Evolutionary conservation across 2,888 invertebrate species (phyloP).

Genomic region (Hoplodrina blanda): DNA sequence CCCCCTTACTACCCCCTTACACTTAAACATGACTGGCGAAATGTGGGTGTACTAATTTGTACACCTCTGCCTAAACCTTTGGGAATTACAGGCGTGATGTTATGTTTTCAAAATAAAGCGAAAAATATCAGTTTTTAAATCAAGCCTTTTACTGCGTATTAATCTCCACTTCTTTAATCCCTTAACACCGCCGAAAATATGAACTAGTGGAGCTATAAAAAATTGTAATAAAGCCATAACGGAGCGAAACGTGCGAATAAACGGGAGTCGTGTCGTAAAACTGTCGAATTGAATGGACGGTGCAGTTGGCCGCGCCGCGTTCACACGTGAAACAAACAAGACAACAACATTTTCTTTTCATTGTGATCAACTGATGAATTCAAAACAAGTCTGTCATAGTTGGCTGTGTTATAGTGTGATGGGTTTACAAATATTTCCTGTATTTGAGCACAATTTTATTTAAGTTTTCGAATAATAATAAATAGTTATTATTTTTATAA

Average conservation of each 20-base stretch:
- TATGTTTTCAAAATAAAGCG: background rate
- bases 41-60: too few species aligned
- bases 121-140: constrained; percentile 28
- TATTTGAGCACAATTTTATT: too few species aligned
- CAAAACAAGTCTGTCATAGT: constrained; percentile 1
- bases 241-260: constrained; percentile 83
- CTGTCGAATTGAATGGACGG: constrained; percentile 83
- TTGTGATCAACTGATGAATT: constrained; percentile 51
- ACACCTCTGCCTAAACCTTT: too few species aligned
- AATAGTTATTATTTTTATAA: too few species aligned
- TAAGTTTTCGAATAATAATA: too few species aligned
- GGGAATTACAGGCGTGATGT: too few species aligned
- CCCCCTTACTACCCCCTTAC: too few species aligned
- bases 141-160: constrained; percentile 55
- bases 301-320: constrained; percentile 71
- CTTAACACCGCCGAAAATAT: constrained; percentile 82
- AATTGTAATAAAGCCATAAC: constrained; percentile 85
- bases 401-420: background rate
- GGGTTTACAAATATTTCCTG: too few species aligned
- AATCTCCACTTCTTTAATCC: constrained; percentile 78
- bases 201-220: constrained; percentile 86
- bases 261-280: constrained; percentile 81
- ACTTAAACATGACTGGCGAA: too few species aligned
- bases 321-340: constrained; percentile 64
- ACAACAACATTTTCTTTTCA: constrained; percentile 59